Base-by-base conservation (phyloP, 2,113 vertebrate genomes). In the Grallaria varia region DNA sequence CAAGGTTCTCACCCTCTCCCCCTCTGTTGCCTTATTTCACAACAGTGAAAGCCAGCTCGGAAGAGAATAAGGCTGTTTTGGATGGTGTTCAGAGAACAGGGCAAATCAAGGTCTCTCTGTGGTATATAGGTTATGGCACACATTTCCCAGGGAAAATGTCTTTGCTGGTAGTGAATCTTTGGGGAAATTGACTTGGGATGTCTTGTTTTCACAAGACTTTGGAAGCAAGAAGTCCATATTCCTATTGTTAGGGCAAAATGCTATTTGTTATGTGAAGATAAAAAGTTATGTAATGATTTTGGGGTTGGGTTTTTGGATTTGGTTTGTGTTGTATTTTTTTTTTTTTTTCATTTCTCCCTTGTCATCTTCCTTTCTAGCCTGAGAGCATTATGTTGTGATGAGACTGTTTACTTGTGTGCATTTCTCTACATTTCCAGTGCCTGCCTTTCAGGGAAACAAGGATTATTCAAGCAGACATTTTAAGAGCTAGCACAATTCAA, bases 1-100 rank as follows among this genome's bases (percentile, higher is more conserved):
- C 52, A 74, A 91, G 64, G 91, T 90, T 95, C 94, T 93, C 68
- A 42, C 90, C 45, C 79, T 93, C 50, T 95, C 62, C 63, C 87
- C 79, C 50, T 95, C 73, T 44, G 49, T 84, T 80, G 76, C 74
- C 44, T 67, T 59, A 31, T 74, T 88, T 90, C 56, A 75, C 64
- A 86, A 25, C 59, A 60, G 11, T 83, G 58, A 89, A 91, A 94
- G 30, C 20, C 49, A 93, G 0, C 60, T 83, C 87, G 72, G 59
- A 86, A 67, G 75, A 90, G 82, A 68, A 60, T 68, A 68, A 78
- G 40, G 37, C 49, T 91, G 68, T 35, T 84, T 56, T 83, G 90
- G 85, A 63, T 90, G 68, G 28, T 75, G 35, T 81, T 91, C 67
- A 90, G 75, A 71, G 87, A 87, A 47, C 28, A 90, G 74, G 83